A percentile compares a stretch with the other conserved stretches of the same genome.
Evolutionary conservation across 2,797 vertebrate genomes (phyloP).

Genomic region (Sebastes paucispinis): DNA sequence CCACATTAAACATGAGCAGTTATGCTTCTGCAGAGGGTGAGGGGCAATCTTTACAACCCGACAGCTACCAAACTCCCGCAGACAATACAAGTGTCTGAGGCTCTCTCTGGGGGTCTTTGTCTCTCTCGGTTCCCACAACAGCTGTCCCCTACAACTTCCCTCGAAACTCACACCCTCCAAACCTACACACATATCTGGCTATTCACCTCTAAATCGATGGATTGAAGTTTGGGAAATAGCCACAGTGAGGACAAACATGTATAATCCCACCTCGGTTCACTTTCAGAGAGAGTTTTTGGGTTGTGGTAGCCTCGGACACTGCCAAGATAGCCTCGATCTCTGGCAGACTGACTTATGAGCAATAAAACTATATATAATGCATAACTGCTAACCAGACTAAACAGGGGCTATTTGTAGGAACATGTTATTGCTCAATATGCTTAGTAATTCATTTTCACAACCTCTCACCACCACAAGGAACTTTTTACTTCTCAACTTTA

Average conservation of each 20-base stretch:
- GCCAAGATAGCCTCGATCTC: slow-evolving; percentile 46
- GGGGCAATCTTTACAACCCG: neutral
- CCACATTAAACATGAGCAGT: neutral
- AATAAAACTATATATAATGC: neutral
- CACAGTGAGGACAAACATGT: neutral
- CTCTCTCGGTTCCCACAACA: slow-evolving; percentile 44
- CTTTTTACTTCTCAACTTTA: neutral
- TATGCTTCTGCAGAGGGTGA: neutral
- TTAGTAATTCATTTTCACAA: neutral
- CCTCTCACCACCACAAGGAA: neutral
- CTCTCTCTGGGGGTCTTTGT: slow-evolving; percentile 73
- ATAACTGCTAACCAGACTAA: too few relatives aligned
- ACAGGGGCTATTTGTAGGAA: neutral
- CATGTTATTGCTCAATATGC: too few relatives aligned
- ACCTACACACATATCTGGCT: neutral
- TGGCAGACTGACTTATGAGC: neutral
- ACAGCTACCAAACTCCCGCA: slow-evolving; percentile 29
- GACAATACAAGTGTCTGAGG: slow-evolving; percentile 59
- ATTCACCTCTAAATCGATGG: neutral
- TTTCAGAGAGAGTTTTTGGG: slow-evolving; percentile 26
- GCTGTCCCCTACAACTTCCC: slow-evolving; percentile 51
- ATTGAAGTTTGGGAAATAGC: neutral
- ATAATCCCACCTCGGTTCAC: slow-evolving; percentile 16
- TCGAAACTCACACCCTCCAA: slow-evolving; percentile 1
- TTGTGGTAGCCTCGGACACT: slow-evolving; percentile 54